Base-by-base conservation (phyloP, 2,113 vertebrate genomes). In the Pelobates fuscus region DNA sequence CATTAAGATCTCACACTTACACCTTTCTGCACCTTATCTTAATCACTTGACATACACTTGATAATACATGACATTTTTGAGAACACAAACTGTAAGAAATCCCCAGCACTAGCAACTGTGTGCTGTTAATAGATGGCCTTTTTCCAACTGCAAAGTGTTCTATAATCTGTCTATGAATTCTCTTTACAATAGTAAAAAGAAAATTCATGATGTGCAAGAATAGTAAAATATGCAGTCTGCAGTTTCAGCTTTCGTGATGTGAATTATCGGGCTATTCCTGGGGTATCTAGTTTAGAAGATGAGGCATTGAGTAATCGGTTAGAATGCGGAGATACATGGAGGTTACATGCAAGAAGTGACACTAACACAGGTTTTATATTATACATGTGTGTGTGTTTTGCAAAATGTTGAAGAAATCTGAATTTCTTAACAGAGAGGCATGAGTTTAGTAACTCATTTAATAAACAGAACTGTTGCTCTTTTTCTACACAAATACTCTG, bases 201-300 rank as follows among this genome's bases (percentile, higher is more conserved):
- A 32, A 74, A 74, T 74, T 65, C 49, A 74, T 74, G 62, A 74
- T 66, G 62, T 74, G 61, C 52, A 30, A 65, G 61, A 58, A 41
- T 54, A 27, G 23, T 44, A 57, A 46, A 37, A 58, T 24, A 32
- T 54, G 27, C 37, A 60, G 15, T 71, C 69, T 44, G 57, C 69
- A 71, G 69, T 71, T 71, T 71, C 60, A 70, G 6, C 15, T 24
- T 70, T 71, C 57, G 14, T 44, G 24, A 44, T 61, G 57, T 30
- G 43, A 62, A 49, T 18, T 71, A 71, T 71, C 69, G 61, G 37
- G 58, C 61, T 54, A 49, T 20, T 71, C 58, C 30, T 44, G 29
- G 37, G 20, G 27, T 71, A 60, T 62, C 69, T 71, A 57, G 57
- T 43, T 5, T 12, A 11, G 57, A 71, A 61, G 57, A 71, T 46